These are phyloP conservation scores for Typhlichthys subterraneus DNA, from an alignment of 2,797 vertebrate genomes.

Conservation along the genomic window DNA sequence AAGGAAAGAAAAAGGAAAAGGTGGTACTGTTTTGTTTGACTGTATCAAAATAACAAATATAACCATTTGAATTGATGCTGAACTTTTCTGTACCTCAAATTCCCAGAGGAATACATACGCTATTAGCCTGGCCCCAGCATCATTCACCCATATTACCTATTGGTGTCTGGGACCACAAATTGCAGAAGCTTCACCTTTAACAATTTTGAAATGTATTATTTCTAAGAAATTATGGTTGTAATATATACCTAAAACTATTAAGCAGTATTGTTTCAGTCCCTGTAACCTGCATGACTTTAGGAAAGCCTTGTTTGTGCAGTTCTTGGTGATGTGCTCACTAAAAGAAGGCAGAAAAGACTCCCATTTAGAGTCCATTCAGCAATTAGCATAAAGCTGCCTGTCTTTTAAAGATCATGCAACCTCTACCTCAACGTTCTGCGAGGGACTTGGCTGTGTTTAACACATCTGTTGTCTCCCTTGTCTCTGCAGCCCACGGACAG, in stretches of 20 bases:
- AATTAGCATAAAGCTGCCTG: constrained; percentile 75
- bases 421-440: constrained; percentile 41
- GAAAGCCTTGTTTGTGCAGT: constrained; percentile 27
- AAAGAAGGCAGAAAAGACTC: constrained; percentile 34
- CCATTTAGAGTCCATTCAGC: constrained; percentile 56
- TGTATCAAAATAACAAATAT: not conserved
- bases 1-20: too few species aligned
- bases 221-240: not conserved
- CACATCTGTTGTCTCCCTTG: constrained; percentile 83
- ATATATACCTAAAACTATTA: not conserved
- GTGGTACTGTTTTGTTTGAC: not conserved
- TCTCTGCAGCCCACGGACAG: constrained; percentile 80
- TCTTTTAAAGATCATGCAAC: constrained; percentile 50
- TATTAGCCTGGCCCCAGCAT: constrained; percentile 23
- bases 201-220: not conserved
- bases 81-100: constrained; percentile 24
- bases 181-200: not conserved
- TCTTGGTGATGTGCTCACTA: constrained; percentile 25
- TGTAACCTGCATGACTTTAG: constrained; percentile 37
- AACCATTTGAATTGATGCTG: too few species aligned
- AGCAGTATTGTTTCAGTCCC: constrained; percentile 17
- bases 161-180: constrained; percentile 29
- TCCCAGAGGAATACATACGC: constrained; percentile 55
- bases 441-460: constrained; percentile 66
- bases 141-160: constrained; percentile 22